phyloP scores from a whole-genome alignment of 2,113 vertebrate genomes.

The Melanocharis versteri region DNA sequence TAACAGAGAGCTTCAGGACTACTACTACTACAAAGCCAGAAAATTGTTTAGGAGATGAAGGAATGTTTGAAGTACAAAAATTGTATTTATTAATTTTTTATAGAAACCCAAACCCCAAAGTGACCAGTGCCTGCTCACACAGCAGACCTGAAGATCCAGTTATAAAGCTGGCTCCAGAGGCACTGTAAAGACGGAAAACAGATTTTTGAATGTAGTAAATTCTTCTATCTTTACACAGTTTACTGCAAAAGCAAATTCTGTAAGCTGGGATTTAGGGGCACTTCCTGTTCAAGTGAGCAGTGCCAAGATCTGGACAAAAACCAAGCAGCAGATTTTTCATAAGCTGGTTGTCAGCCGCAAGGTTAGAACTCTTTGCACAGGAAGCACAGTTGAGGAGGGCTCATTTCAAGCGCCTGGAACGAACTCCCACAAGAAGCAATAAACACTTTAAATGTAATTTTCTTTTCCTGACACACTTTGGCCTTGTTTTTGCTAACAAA shows the following conservation, averaged over 20 bases:
- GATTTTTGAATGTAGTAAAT: not conserved
- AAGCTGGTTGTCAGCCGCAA: not conserved
- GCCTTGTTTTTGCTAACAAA: not conserved
- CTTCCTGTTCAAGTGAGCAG: not conserved
- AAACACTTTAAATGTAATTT: not conserved
- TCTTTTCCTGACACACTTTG: not conserved
- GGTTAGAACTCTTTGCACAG: not conserved
- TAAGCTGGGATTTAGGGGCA: not conserved
- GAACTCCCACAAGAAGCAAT: not conserved
- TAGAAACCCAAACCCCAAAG: fast-evolving
- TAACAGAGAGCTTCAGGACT: not conserved
- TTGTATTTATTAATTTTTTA: not conserved
- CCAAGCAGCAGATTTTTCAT: not conserved
- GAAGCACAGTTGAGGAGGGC: not conserved
- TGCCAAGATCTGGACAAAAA: not conserved
- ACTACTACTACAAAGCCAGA: not conserved
- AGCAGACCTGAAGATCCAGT: not conserved
- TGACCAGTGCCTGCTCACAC: not conserved
- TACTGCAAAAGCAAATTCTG: not conserved
- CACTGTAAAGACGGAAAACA: not conserved
- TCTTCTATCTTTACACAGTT: not conserved
- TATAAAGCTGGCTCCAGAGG: not conserved
- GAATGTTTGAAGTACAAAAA: not conserved
- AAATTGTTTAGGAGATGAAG: not conserved
- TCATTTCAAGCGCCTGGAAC: not conserved